Conservation (phyloP, 2,113 vertebrate species). For the Turdus rufiventris region DNA sequence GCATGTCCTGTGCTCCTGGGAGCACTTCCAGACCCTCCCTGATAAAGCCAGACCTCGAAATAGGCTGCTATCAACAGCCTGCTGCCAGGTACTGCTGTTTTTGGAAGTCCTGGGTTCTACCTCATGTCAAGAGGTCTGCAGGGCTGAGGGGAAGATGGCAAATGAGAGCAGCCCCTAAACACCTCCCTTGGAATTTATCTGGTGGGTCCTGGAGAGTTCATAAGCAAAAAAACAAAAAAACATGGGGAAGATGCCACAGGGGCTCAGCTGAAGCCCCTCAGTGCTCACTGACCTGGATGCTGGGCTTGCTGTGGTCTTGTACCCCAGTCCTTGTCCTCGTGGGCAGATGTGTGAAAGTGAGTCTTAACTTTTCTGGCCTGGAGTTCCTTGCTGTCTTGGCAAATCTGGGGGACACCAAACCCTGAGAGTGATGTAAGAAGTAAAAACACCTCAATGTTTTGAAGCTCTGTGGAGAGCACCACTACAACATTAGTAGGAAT, state of each 20-base stretch:
- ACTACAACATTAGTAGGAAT: neutral
- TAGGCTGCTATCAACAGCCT: neutral
- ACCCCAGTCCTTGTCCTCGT: fast-evolving
- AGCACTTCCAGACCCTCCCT: neutral
- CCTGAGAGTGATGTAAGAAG: fast-evolving
- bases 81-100: neutral
- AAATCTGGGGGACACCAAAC: neutral
- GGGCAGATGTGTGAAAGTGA: fast-evolving
- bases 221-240: neutral
- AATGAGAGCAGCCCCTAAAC: neutral
- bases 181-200: neutral
- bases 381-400: neutral
- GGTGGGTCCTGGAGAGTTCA: neutral
- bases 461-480: neutral
- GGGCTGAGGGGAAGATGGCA: neutral
- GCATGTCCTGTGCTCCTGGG: neutral
- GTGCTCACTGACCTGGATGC: neutral
- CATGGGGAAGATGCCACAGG: fast-evolving
- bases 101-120: neutral
- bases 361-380: neutral
- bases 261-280: neutral
- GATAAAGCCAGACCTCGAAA: neutral
- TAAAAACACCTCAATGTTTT: neutral
- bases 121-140: fast-evolving
- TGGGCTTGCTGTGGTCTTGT: neutral